These are phyloP conservation scores for Mechanitis messenoides DNA, from an alignment of 2,888 invertebrate genomes.

Conservation along the genomic window DNA sequence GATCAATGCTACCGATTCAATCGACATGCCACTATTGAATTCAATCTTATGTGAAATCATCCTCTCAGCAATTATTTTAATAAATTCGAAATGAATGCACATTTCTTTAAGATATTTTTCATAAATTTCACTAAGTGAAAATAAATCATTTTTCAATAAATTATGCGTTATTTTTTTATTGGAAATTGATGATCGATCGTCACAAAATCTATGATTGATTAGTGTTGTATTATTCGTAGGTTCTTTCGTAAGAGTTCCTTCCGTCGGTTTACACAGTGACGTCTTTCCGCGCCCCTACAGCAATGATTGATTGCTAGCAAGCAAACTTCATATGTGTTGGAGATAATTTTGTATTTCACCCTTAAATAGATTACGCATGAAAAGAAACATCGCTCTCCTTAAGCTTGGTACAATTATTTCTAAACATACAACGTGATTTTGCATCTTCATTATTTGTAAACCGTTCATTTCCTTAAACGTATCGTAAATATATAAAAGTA, in stretches of 20 bases:
- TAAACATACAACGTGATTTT: constrained; percentile 51
- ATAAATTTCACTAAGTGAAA: constrained; percentile 24
- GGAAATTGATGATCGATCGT: constrained; percentile 73
- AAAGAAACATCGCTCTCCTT: constrained; percentile 62
- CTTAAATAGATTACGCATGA: constrained; percentile 73
- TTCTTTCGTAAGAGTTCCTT: constrained; percentile 69
- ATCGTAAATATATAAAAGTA: not conserved
- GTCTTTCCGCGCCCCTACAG: constrained; percentile 65
- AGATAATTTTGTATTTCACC: constrained; percentile 76
- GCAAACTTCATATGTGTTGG: constrained; percentile 74
- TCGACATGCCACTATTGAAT: constrained; percentile 49
- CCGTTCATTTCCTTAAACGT: constrained; percentile 29
- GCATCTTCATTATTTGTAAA: constrained; percentile 51
- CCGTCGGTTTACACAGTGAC: constrained; percentile 60
- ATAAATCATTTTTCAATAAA: constrained; percentile 20
- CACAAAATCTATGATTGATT: constrained; percentile 75
- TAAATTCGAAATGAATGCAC: not conserved
- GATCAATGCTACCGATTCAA: constrained; percentile 53
- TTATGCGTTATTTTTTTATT: constrained; percentile 50
- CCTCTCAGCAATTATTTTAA: constrained; percentile 35
- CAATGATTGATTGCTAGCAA: constrained; percentile 69
- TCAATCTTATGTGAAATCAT: constrained; percentile 62
- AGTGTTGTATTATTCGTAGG: constrained; percentile 72
- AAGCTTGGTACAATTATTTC: constrained; percentile 44
- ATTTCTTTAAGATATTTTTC: constrained; percentile 9